Evolutionary conservation across 2,797 vertebrate species (phyloP).

Genomic region (Sebastes iracundus): DNA sequence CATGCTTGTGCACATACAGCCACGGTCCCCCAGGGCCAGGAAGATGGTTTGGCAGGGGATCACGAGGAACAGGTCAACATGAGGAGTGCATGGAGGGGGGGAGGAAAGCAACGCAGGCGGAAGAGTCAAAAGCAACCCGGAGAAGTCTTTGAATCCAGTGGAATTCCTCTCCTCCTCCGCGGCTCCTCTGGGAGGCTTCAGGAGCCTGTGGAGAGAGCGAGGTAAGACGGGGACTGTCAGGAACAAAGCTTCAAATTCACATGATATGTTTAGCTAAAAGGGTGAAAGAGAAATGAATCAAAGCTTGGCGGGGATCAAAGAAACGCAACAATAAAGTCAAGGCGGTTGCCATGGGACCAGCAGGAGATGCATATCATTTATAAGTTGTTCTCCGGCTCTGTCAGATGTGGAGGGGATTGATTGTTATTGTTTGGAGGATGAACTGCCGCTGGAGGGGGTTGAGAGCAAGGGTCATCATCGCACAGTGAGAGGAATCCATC

Average conservation of each 20-base stretch:
- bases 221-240: constrained; percentile 88
- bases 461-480: constrained; percentile 76
- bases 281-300: constrained; percentile 88
- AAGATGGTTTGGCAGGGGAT: constrained; percentile 65
- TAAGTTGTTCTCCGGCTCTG: constrained; percentile 80
- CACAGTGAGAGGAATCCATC: constrained; percentile 72
- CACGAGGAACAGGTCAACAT: constrained; percentile 69
- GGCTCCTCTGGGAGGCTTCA: constrained; percentile 82
- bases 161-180: constrained; percentile 83
- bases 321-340: constrained; percentile 86
- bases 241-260: constrained; percentile 89
- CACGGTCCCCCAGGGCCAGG: constrained; percentile 42
- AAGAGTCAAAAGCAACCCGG: constrained; percentile 71
- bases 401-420: constrained; percentile 83
- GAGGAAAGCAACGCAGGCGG: constrained; percentile 45
- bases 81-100: constrained; percentile 24
- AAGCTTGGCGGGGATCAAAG: constrained; percentile 87
- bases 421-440: constrained; percentile 84
- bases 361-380: constrained; percentile 88
- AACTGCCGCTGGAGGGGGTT: constrained; percentile 73
- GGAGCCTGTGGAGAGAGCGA: constrained; percentile 84
- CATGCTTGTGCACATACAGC: constrained; percentile 29
- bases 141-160: constrained; percentile 81
- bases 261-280: constrained; percentile 91
- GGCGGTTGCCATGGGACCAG: constrained; percentile 87